Percentiles rank a stretch among this genome's conserved stretches.
Conservation (phyloP, 2,113 vertebrate species). For the Gymnarchus niloticus region DNA sequence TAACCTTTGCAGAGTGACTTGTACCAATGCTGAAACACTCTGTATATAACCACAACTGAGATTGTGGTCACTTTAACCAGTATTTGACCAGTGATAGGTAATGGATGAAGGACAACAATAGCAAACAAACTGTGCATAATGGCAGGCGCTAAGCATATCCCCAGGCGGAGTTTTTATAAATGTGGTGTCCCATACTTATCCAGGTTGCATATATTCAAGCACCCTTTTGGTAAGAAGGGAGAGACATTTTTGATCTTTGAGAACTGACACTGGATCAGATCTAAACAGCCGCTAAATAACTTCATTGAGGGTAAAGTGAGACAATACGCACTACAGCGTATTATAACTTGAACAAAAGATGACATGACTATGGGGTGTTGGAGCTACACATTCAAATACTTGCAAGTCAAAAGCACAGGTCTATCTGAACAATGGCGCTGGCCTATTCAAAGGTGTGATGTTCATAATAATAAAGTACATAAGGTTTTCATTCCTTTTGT, state of each 20-base stretch:
- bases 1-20: neutral
- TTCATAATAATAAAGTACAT: constrained; percentile 3
- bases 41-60: neutral
- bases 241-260: neutral
- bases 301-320: neutral
- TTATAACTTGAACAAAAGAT: neutral
- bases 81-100: neutral
- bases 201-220: neutral
- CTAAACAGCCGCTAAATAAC: neutral
- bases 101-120: neutral
- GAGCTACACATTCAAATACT: neutral
- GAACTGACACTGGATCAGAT: neutral
- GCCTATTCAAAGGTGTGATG: neutral
- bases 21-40: neutral
- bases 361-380: constrained; percentile 2
- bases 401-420: neutral
- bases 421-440: neutral
- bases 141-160: too few species aligned
- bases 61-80: neutral
- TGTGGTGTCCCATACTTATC: neutral
- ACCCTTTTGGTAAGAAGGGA: too few species aligned
- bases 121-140: neutral
- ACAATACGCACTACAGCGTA: neutral
- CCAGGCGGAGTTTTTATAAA: neutral
- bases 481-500: neutral